Percentiles rank a stretch among this genome's conserved stretches.
Evolutionary conservation across 2,113 vertebrate genomes (phyloP).

Genomic region (Elephas maximus): DNA sequence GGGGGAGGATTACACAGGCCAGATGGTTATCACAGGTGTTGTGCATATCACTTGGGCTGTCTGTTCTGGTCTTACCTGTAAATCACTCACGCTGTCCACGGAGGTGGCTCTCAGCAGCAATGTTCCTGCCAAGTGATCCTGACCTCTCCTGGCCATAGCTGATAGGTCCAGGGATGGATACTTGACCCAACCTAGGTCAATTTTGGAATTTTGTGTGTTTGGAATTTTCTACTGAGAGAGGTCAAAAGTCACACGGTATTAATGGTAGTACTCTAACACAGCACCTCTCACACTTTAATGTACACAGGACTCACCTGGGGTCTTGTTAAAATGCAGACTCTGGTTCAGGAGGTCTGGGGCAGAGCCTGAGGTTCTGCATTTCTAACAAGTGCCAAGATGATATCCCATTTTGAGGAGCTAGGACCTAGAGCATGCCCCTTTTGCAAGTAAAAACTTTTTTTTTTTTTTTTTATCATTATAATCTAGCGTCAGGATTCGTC

Average conservation of each 20-base stretch:
- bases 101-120: background rate
- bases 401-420: background rate
- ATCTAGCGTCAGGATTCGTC: no score
- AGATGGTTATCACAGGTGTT: background rate
- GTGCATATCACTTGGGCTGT: background rate
- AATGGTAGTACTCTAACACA: background rate
- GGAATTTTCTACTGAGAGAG: background rate
- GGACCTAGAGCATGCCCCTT: background rate
- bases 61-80: background rate
- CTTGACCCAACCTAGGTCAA: background rate
- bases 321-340: background rate
- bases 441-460: background rate
- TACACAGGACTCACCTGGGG: rapidly evolving
- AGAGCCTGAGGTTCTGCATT: no score
- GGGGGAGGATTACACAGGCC: background rate
- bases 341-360: no score
- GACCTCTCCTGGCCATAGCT: background rate
- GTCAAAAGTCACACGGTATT: background rate
- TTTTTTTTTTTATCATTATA: background rate
- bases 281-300: background rate
- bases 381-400: no score
- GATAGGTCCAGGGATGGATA: background rate
- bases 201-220: background rate
- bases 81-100: background rate
- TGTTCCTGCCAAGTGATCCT: background rate